Evolutionary conservation across 2,797 vertebrate species (phyloP), one percentile per base, ranked within the genome.

Genomic region (Pogonophryne albipinna): DNA sequence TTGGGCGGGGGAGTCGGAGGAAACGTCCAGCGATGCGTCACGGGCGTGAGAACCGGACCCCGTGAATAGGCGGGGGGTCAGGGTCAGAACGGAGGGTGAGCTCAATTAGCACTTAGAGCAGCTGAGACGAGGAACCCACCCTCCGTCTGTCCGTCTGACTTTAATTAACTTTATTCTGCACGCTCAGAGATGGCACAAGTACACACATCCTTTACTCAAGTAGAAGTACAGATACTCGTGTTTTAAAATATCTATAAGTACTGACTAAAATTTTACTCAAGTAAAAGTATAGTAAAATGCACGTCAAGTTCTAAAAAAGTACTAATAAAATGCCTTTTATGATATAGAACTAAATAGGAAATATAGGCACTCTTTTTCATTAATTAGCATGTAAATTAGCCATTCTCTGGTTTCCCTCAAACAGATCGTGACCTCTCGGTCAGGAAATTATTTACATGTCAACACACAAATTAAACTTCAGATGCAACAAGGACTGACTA

Each of bases 31-130:
- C 10, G 78, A 85, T 83, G 88, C 78, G 66, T 86, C 80, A 52
- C 79, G 88, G 87, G 81, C 92, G 92, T 93, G 93, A 93, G 92
- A 93, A 93, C 87, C 60, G 63, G 79, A 71, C 57, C 77, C 81
- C 14, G n/a, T 90, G 86, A 92, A 91, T 89, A 67, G 84, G 74
- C 76, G 11, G 50, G 79, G 71, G 91, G 89, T 88, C 85, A 83
- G 91, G 89, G 92, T 92, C 90, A 90, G 83, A 82, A 78, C 74
- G 61, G 82, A 61, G 58, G 78, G 82, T 90, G 6, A 55, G 82
- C 86, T 84, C 92, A 93, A 92, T 93, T 91, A 93, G 90, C 90
- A 89, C 87, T 85, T 85, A 83, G 77, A 86, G 85, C 90, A 90
- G 90, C 87, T 90, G 89, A 91, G 63, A 42, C 1, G 63, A 49